These are phyloP conservation scores for Scophthalmus maximus DNA, from an alignment of 2,113 vertebrate genomes.

Conservation along the genomic window DNA sequence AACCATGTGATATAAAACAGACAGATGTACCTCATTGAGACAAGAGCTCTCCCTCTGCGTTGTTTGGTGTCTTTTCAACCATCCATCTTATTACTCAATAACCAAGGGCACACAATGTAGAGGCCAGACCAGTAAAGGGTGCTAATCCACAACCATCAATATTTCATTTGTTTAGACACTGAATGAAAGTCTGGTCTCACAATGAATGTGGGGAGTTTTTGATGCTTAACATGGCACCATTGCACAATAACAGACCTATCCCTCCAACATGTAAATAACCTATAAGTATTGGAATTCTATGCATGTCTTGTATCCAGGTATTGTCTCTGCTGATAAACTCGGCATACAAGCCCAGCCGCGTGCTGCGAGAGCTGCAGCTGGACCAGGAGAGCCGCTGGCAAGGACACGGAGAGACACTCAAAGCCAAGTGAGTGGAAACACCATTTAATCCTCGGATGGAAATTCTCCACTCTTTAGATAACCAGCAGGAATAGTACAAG, in stretches of 20 bases:
- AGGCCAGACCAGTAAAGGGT: neutral
- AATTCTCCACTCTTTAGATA: conserved; percentile 27
- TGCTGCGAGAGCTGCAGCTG: conserved; percentile 95
- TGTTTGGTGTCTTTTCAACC: neutral
- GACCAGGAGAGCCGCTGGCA: conserved; percentile 96
- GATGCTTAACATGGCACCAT: neutral
- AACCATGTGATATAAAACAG: too few species aligned
- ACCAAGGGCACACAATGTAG: neutral
- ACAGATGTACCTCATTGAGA: too few species aligned
- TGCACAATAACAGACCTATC: neutral
- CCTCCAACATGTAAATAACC: neutral
- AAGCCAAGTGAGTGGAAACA: conserved; percentile 92
- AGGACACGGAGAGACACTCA: conserved; percentile 94
- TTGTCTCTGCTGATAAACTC: conserved; percentile 96
- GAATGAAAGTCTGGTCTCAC: neutral
- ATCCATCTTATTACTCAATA: neutral
- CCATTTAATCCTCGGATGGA: conserved; percentile 37
- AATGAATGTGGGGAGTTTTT: neutral
- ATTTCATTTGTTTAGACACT: neutral
- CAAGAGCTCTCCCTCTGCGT: neutral
- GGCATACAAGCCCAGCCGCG: conserved; percentile 97
- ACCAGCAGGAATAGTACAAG: conserved; percentile 33
- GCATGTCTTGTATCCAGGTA: conserved; percentile 82
- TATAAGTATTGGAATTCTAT: neutral
- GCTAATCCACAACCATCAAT: neutral